These are phyloP conservation scores for Agrypnus murinus DNA, from an alignment of 2,888 invertebrate species.

Conservation along the genomic window DNA sequence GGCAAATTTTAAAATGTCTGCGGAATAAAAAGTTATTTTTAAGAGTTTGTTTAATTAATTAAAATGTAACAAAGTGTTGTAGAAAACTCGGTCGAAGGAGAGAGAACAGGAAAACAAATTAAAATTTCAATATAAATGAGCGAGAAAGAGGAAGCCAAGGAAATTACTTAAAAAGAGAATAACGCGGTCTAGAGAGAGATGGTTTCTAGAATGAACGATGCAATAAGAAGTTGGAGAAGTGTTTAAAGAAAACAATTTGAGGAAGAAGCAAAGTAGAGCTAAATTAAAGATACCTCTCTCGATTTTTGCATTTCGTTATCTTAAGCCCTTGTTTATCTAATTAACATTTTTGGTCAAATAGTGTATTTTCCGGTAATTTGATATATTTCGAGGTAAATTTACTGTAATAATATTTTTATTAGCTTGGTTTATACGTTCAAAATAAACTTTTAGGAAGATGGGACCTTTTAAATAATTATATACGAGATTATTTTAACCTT, in stretches of 20 bases:
- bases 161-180: slow-evolving; percentile 55
- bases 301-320: slow-evolving; percentile 57
- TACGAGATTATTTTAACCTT: slow-evolving; percentile 29
- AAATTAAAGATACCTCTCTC: slow-evolving; percentile 60
- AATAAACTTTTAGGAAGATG: not conserved
- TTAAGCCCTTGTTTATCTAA: slow-evolving; percentile 57
- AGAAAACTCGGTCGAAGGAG: slow-evolving; percentile 55
- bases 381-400: slow-evolving; percentile 24
- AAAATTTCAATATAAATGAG: slow-evolving; percentile 62
- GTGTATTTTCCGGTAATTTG: slow-evolving; percentile 23
- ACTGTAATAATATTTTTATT: slow-evolving; percentile 11
- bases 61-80: slow-evolving; percentile 64
- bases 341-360: slow-evolving; percentile 57
- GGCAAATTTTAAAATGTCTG: slow-evolving; percentile 49
- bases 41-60: slow-evolving; percentile 65
- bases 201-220: slow-evolving; percentile 56
- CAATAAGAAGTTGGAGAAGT: slow-evolving; percentile 63
- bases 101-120: slow-evolving; percentile 60
- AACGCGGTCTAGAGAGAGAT: slow-evolving; percentile 52
- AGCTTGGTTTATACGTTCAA: not conserved
- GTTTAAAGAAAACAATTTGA: slow-evolving; percentile 65
- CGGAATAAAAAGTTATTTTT: slow-evolving; percentile 59
- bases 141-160: slow-evolving; percentile 55
- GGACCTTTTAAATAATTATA: slow-evolving; percentile 1
- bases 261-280: slow-evolving; percentile 59